Conservation (phyloP, 2,113 vertebrate species). For the Pelusios castaneus region DNA sequence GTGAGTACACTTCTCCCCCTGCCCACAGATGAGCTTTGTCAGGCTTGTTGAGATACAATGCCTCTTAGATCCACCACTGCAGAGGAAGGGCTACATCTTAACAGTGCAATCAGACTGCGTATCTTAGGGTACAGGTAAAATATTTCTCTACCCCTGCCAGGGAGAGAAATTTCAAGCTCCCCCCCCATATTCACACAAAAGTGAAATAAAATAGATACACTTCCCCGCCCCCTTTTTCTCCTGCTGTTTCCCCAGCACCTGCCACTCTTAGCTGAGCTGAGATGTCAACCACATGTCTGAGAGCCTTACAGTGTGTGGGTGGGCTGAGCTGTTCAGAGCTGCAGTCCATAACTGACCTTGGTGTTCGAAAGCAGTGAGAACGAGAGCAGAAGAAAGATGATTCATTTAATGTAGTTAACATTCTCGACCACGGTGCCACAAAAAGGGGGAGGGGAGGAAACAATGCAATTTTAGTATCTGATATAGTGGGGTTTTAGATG, state of each 20-base stretch:
- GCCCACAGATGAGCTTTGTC: not conserved
- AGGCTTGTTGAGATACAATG: not conserved
- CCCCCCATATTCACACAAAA: not conserved
- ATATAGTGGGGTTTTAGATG: slow-evolving; percentile 38
- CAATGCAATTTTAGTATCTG: not conserved
- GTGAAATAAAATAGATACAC: fast-evolving
- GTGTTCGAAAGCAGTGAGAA: not conserved
- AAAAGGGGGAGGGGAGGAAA: not conserved
- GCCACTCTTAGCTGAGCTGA: not conserved
- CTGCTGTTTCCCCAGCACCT: not conserved
- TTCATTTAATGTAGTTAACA: not conserved
- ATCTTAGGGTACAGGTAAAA: not conserved
- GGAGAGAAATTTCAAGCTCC: not conserved
- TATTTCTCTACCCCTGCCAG: not conserved
- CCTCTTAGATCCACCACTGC: not conserved
- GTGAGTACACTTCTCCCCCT: not conserved
- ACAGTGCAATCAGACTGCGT: not conserved
- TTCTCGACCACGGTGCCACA: slow-evolving; percentile 2
- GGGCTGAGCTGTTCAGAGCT: not conserved
- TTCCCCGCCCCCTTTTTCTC: fast-evolving
- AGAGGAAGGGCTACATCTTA: no score
- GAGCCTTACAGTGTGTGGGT: not conserved
- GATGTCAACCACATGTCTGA: not conserved
- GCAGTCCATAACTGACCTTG: fast-evolving
- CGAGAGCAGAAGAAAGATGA: not conserved